Evolutionary conservation across 2,797 vertebrate species (phyloP).

Genomic region (Avahi laniger): DNA sequence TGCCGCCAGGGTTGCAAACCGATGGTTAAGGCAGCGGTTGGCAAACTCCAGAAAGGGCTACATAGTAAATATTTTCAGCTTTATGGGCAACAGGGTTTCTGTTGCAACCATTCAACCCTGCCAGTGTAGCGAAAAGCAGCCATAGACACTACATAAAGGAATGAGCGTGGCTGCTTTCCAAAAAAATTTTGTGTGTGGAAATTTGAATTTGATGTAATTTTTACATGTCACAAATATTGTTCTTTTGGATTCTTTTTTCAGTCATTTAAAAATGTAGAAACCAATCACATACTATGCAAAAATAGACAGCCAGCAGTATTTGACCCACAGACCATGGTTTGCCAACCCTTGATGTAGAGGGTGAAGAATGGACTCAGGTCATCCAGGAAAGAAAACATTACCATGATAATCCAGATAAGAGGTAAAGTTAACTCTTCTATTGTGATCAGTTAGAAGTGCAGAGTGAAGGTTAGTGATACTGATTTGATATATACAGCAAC

Average conservation of each 20-base stretch:
- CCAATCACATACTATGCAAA: background rate
- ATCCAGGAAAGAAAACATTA: background rate
- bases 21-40: background rate
- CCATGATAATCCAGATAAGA: background rate
- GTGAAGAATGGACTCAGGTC: background rate
- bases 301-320: background rate
- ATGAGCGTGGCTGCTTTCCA: background rate
- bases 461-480: background rate
- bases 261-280: slow-evolving; percentile 5
- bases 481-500: background rate
- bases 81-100: background rate
- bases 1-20: background rate
- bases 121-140: background rate
- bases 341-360: background rate
- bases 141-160: background rate
- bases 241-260: background rate
- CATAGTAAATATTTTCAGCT: background rate
- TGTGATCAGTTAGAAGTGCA: background rate
- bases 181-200: background rate
- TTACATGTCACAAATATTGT: background rate
- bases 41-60: background rate
- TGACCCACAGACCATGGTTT: background rate
- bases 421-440: background rate
- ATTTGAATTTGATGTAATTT: background rate
- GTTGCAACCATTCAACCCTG: background rate